Percentiles rank a stretch among this genome's conserved stretches.
phyloP scores from a whole-genome alignment of 2,797 vertebrate genomes.

The Acropternis orthonyx region DNA sequence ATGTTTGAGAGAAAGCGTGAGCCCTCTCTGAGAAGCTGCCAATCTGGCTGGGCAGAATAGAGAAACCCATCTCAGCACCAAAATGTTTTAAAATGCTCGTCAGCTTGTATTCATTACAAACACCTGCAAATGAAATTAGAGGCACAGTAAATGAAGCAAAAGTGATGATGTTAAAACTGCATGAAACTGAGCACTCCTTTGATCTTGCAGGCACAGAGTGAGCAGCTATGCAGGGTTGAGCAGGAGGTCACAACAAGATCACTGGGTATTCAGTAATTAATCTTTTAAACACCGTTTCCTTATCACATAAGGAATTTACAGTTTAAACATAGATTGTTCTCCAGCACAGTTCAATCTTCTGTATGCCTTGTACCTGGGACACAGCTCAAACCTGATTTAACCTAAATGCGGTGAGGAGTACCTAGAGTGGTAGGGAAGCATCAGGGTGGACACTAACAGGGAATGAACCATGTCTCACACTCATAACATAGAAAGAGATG shows the following conservation, averaged over 20 bases:
- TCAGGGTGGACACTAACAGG: background rate
- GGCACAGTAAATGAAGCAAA: background rate
- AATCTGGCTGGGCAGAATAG: conserved; percentile 25
- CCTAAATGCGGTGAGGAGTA: background rate
- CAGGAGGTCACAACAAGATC: background rate
- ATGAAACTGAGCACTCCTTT: background rate
- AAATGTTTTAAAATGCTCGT: conserved; percentile 49
- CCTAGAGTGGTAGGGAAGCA: background rate
- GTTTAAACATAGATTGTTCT: background rate
- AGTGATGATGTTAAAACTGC: background rate
- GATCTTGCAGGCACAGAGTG: background rate
- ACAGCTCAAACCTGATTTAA: background rate
- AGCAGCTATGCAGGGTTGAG: background rate
- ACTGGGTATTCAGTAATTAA: background rate
- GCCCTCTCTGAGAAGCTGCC: conserved; percentile 47
- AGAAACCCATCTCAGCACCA: conserved; percentile 14
- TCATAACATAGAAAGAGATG: background rate
- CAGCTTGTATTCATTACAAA: conserved; percentile 62
- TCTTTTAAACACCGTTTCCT: background rate
- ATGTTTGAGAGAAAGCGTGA: background rate
- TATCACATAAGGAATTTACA: background rate
- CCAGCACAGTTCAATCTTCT: background rate
- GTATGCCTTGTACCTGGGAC: background rate
- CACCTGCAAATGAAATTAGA: conserved; percentile 57
- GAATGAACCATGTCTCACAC: background rate